phyloP scores from a whole-genome alignment of 2,113 vertebrate species.

The Misgurnus anguillicaudatus region DNA sequence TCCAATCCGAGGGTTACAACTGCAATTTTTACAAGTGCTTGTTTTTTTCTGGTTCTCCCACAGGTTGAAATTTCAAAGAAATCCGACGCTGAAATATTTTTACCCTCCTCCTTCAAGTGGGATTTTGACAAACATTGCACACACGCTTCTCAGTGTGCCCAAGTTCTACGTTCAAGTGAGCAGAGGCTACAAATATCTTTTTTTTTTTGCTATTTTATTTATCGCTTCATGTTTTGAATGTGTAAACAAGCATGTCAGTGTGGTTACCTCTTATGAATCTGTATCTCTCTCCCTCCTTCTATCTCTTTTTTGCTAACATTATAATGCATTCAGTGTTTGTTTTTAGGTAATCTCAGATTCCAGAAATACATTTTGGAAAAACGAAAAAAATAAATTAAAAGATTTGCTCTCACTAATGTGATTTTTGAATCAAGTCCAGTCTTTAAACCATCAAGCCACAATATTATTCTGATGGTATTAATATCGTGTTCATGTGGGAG shows the following conservation, averaged over 20 bases:
- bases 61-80: constrained; percentile 90
- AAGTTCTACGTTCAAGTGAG: constrained; percentile 97
- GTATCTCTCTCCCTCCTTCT: not conserved
- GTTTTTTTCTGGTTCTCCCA: constrained; percentile 33
- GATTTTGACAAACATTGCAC: constrained; percentile 90
- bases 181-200: constrained; percentile 28
- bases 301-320: not conserved
- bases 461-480: constrained; percentile 67
- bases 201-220: constrained; percentile 14
- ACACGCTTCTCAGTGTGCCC: constrained; percentile 90
- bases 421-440: constrained; percentile 47
- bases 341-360: not conserved
- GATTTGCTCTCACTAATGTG: constrained; percentile 13
- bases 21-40: constrained; percentile 17
- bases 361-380: not conserved
- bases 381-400: too few species aligned
- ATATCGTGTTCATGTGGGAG: constrained; percentile 69
- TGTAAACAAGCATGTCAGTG: not conserved
- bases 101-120: constrained; percentile 92
- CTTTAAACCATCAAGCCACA: constrained; percentile 69
- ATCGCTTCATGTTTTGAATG: not conserved
- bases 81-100: constrained; percentile 93
- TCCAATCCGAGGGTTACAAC: not conserved
- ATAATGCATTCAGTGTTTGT: not conserved
- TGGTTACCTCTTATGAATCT: not conserved